Evolutionary conservation across 2,797 vertebrate species (phyloP), one percentile per base, ranked within the genome.

Genomic region (Enteromius thamalakanensis): DNA sequence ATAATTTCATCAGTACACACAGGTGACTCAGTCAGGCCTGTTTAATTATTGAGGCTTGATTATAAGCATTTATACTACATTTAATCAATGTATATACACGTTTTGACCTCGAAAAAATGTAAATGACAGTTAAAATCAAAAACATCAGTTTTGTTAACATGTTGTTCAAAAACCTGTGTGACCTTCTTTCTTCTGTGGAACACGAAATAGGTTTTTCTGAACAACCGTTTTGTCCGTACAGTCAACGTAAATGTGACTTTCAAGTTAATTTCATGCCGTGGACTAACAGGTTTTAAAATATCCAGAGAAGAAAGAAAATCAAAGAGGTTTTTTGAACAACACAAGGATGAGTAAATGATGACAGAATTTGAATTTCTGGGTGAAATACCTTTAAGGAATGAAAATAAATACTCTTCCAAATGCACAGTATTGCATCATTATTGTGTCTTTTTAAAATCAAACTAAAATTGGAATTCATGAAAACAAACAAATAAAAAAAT

Each of bases 1-100:
- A 58, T 69, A 71, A 51, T 71, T 37, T 64, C 26, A 77, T 83
- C 51, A 78, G 2, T 32, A 40, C 40, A 53, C 49, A 74, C 17
- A 68, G 26, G 72, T 82, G 49, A 58, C 23, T 42, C n/a, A 29
- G 5, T 37, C 6, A 42, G 47, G 47, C 5, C 53, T 29, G 75
- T 71, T 80, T 80, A 70, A 42, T 29, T 12, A 55, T 21, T 58
- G 34, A 19, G 34, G 10, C 29, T 71, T 60, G 53, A 29, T 17
- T 21, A 21, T 53, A 34, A 51, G 32, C 34, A 74, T 6, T 4
- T 34, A n/a, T 14, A 53, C 47, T 32, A 71, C 8, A 34, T 53
- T 6, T 32, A 64, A 29, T 17, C 60, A 64, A 64, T 53, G 6
- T 21, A 72, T 49, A 32, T 6, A 21, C 17, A 71, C 15, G 29